Conservation (phyloP, 2,888 invertebrate genomes). For the Thymelicus lineola region DNA sequence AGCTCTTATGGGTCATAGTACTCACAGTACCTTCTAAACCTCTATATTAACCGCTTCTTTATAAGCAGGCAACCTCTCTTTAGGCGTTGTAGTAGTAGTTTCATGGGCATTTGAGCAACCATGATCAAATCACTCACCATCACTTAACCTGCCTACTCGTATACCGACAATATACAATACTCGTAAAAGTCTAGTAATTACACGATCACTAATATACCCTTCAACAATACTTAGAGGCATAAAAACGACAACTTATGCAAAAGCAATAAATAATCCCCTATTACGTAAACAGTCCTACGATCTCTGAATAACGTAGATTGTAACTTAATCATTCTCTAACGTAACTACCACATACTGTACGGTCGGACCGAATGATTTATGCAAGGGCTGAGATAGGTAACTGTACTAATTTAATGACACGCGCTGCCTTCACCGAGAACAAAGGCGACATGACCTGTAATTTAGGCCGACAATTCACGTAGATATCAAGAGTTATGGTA, state of each 20-base stretch:
- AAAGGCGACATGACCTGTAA: slow-evolving; percentile 49
- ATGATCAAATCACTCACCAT: no score
- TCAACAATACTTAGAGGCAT: not conserved
- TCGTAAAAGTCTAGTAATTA: no score
- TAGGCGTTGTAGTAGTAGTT: no score
- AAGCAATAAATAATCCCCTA: slow-evolving; percentile 25
- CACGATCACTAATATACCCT: no score
- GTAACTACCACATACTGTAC: slow-evolving; percentile 17
- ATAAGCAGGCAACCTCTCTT: no score
- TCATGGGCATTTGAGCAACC: no score
- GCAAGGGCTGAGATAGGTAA: slow-evolving; percentile 40
- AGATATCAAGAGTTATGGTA: slow-evolving; percentile 30
- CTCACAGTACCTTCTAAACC: no score
- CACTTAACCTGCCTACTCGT: no score
- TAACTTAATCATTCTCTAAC: slow-evolving; percentile 25
- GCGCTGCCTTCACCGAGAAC: slow-evolving; percentile 35
- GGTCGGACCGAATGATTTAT: slow-evolving; percentile 38
- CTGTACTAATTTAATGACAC: slow-evolving; percentile 44
- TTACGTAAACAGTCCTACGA: slow-evolving; percentile 18
- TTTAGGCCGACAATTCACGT: slow-evolving; percentile 52
- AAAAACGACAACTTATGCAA: slow-evolving; percentile 1
- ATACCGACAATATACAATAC: no score
- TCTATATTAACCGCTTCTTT: no score
- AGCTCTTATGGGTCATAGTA: no score
- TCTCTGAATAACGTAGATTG: slow-evolving; percentile 17